phyloP scores from a whole-genome alignment of 1,140 invertebrate genomes.

The Cherax quadricarinatus region DNA sequence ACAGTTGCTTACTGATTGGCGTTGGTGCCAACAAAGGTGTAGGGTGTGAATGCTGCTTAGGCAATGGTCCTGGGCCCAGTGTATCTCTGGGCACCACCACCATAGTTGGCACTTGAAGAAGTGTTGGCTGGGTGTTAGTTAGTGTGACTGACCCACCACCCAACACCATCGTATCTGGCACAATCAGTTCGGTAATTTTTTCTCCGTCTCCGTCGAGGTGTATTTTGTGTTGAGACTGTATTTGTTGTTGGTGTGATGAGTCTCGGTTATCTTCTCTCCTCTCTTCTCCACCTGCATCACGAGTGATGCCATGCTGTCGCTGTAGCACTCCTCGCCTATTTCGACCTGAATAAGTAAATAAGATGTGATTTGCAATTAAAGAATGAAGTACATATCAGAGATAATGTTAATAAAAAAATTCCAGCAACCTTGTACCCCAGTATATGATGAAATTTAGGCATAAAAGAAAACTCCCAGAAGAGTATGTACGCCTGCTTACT shows the following conservation, averaged over 20 bases:
- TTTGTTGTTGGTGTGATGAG: not conserved
- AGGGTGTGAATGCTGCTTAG: constrained; percentile 66
- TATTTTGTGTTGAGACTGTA: not conserved
- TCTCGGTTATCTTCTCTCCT: constrained; percentile 27
- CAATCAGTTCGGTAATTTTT: constrained; percentile 76
- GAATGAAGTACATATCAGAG: no score
- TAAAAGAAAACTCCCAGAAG: no score
- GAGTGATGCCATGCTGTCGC: constrained; percentile 82
- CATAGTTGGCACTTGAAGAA: constrained; percentile 71
- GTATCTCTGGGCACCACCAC: constrained; percentile 52
- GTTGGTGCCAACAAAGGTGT: constrained; percentile 78
- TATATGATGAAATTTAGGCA: no score
- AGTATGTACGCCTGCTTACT: no score
- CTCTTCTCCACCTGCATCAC: constrained; percentile 76
- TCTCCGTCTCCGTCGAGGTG: constrained; percentile 1
- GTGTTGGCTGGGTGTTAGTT: constrained; percentile 18
- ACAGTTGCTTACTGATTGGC: constrained; percentile 66
- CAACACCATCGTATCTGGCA: constrained; percentile 77
- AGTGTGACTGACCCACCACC: constrained; percentile 47
- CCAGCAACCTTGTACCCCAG: no score
- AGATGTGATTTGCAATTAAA: not conserved
- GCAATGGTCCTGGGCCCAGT: constrained; percentile 49
- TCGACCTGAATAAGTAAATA: constrained; percentile 73
- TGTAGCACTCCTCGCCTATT: constrained; percentile 81
- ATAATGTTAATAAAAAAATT: no score